Evolutionary conservation across 2,797 vertebrate genomes (phyloP), one percentile per base, ranked within the genome.

Genomic region (Gymnoscopelus braueri): DNA sequence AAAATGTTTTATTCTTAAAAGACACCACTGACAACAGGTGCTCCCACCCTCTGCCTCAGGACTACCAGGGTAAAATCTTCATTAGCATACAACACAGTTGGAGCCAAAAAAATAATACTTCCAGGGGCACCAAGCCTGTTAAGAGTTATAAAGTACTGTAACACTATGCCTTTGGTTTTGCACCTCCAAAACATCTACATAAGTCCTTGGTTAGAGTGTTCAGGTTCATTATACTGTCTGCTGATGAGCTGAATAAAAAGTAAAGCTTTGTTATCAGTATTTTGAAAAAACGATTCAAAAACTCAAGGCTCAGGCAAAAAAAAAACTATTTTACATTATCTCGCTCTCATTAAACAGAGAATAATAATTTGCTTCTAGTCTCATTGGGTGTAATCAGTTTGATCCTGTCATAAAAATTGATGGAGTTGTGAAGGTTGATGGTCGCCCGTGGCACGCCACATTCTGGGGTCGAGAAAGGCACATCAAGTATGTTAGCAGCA

Each of bases 1-100:
- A 72, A 75, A 75, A 51, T 76, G 64, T 64, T 61, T 77, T 73
- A 76, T 78, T 84, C 69, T 83, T 71, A 72, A 87, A 83, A 35
- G 32, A 35, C 32, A 2, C 26, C 26, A 4, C 26, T 29, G 2
- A 29, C 26, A 29, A 29, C 26, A 29, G 19, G 19, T 19, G 19
- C 19, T 19, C 19, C 19, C 19, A 19, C 19, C 19, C 19, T 19
- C 19, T 19, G 19, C 19, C 19, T 19, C 19, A 19, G 19, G 19
- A 19, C 19, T 19, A 19, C 19, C 19, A 19, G 19, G 19, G 72
- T 80, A 71, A 76, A 83, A 78, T 26, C 35, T 65, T 74, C 82
- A 9, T 83, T 66, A 78, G 69, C 6, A 87, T 81, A 71, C 66
- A 74, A 69, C 82, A 73, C 72, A 71, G 75, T 1, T 3, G 67